Evolutionary conservation across 2,113 vertebrate genomes (phyloP).

Genomic region (Procapra przewalskii): DNA sequence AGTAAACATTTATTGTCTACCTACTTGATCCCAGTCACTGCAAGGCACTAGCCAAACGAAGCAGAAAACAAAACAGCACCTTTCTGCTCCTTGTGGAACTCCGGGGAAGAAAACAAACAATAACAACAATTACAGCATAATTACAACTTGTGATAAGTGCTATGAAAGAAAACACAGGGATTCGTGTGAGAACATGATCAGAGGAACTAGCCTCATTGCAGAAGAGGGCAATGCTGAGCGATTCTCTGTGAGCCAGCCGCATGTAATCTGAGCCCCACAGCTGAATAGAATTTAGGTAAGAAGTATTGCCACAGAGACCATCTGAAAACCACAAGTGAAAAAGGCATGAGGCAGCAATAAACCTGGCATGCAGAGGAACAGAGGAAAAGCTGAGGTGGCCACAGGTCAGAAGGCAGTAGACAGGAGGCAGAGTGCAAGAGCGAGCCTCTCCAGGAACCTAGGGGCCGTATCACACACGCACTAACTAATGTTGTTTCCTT

Average conservation of each 20-base stretch:
- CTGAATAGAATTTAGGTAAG: background rate
- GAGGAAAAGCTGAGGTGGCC: background rate
- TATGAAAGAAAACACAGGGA: background rate
- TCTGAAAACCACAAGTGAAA: background rate
- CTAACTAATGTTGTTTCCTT: background rate
- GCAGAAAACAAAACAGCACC: background rate
- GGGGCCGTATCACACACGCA: background rate
- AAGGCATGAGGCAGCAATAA: background rate
- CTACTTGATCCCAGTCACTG: background rate
- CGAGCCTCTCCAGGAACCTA: background rate
- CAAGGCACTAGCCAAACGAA: background rate
- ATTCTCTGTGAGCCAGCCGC: background rate
- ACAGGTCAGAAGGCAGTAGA: background rate
- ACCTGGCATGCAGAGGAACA: background rate
- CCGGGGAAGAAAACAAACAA: background rate
- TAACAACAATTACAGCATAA: background rate
- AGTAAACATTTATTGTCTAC: constrained; percentile 7
- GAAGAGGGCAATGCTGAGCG: background rate
- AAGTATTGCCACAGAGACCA: background rate
- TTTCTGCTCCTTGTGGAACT: background rate
- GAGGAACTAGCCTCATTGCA: background rate
- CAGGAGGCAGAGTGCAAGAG: background rate
- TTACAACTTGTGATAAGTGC: background rate
- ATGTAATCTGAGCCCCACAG: background rate
- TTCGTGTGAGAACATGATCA: background rate